Percentiles rank a stretch among this genome's conserved stretches.
Conservation (phyloP, 2,888 invertebrate species). For the Luperina nickerlii region DNA sequence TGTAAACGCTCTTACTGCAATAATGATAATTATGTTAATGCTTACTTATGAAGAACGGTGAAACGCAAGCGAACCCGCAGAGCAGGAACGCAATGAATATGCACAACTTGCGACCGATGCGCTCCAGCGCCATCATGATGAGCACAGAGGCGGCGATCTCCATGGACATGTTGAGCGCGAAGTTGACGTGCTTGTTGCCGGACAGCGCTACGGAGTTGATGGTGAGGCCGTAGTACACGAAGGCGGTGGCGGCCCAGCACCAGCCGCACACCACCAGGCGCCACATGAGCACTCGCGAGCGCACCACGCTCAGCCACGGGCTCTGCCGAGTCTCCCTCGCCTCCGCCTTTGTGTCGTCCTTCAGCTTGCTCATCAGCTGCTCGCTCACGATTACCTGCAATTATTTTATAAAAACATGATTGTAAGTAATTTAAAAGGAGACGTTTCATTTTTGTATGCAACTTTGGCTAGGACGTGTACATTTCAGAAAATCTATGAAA, state of each 20-base stretch:
- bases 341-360: slow-evolving; percentile 56
- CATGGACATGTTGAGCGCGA: slow-evolving; percentile 89
- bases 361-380: slow-evolving; percentile 73
- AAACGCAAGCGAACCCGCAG: slow-evolving; percentile 82
- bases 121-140: slow-evolving; percentile 86
- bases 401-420: background rate
- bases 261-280: slow-evolving; percentile 80
- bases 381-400: slow-evolving; percentile 78
- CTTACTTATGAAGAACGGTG: slow-evolving; percentile 82
- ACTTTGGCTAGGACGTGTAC: too few relatives aligned
- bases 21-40: slow-evolving; percentile 11
- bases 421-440: too few relatives aligned
- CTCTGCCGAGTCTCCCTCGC: slow-evolving; percentile 45
- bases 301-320: slow-evolving; percentile 78
- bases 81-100: slow-evolving; percentile 81
- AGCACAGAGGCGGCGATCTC: slow-evolving; percentile 86
- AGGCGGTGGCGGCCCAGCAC: slow-evolving; percentile 94
- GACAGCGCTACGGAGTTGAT: slow-evolving; percentile 93
- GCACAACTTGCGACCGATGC: slow-evolving; percentile 82
- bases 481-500: too few relatives aligned
- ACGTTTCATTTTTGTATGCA: too few relatives aligned
- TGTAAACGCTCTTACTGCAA: too few relatives aligned
- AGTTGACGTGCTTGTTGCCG: slow-evolving; percentile 94
- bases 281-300: slow-evolving; percentile 77
- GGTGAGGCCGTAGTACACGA: slow-evolving; percentile 95